Conservation (phyloP, 2,113 vertebrate species). For the Azemiops feae region DNA sequence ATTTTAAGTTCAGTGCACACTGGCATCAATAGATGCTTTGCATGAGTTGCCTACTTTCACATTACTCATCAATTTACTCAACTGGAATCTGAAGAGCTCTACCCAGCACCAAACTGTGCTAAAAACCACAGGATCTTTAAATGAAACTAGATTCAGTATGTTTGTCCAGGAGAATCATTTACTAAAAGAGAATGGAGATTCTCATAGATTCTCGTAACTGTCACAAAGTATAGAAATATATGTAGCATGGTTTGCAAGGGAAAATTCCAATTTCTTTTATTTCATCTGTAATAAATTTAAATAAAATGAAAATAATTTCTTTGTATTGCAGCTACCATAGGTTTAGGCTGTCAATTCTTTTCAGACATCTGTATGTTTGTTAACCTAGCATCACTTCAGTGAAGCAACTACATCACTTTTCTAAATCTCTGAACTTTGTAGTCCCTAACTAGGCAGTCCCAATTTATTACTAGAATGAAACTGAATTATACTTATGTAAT, state of each 20-base stretch:
- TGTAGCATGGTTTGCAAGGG: background rate
- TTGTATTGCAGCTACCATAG: background rate
- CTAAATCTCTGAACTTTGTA: background rate
- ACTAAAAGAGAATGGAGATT: background rate
- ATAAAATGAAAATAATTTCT: background rate
- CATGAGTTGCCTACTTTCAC: background rate
- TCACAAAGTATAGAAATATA: background rate
- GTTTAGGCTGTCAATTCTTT: background rate
- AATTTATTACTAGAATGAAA: background rate
- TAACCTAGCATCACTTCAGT: background rate
- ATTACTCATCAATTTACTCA: background rate
- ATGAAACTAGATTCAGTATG: background rate
- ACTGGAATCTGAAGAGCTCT: background rate
- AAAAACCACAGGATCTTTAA: background rate
- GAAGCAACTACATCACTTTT: background rate
- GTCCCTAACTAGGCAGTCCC: background rate
- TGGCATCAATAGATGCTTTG: background rate
- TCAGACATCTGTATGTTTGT: background rate
- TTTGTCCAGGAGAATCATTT: background rate
- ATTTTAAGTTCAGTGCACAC: background rate
- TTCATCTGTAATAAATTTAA: background rate
- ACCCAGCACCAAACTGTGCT: background rate
- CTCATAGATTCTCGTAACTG: background rate
- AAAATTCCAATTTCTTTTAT: background rate
- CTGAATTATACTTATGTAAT: background rate